These are phyloP conservation scores for Nycteola revayana DNA, from an alignment of 2,888 invertebrate genomes.

Conservation along the genomic window DNA sequence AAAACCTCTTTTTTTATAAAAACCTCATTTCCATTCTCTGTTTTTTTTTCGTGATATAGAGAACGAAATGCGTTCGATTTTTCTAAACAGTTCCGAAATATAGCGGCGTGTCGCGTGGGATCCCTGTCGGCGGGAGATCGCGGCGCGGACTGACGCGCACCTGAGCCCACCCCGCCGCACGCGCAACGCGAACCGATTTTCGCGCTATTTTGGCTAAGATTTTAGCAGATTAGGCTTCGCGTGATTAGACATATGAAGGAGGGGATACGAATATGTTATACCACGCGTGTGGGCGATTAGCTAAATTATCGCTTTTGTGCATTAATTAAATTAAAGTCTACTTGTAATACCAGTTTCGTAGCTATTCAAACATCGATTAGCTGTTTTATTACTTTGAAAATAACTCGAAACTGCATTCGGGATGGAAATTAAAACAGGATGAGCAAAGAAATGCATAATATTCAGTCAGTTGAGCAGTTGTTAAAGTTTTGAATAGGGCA, in stretches of 20 bases:
- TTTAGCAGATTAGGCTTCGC: constrained; percentile 76
- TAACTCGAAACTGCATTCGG: constrained; percentile 22
- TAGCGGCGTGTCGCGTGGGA: constrained; percentile 68
- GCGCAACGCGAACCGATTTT: constrained; percentile 76
- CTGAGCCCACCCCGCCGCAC: constrained; percentile 66
- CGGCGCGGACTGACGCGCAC: constrained; percentile 74
- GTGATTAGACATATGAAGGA: constrained; percentile 66
- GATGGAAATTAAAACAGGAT: constrained; percentile 6
- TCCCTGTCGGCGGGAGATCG: constrained; percentile 77
- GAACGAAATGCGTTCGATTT: constrained; percentile 48
- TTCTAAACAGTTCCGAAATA: constrained; percentile 64
- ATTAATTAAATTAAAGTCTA: constrained; percentile 53
- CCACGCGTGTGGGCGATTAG: constrained; percentile 63
- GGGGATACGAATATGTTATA: constrained; percentile 52
- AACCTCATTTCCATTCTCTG: constrained; percentile 33
- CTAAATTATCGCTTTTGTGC: constrained; percentile 56
- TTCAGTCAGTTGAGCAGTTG: constrained; percentile 36
- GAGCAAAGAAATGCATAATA: constrained; percentile 30
- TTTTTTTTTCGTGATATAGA: constrained; percentile 29
- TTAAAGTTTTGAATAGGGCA: constrained; percentile 46
- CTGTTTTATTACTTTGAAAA: constrained; percentile 16
- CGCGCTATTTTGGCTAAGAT: constrained; percentile 81
- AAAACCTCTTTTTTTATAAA: constrained; percentile 30
- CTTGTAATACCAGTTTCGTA: constrained; percentile 53
- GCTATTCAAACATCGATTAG: constrained; percentile 26